Percentiles rank a stretch among this genome's conserved stretches.
Evolutionary conservation across 2,113 vertebrate species (phyloP).

Genomic region (Hydrochoerus hydrochaeris): DNA sequence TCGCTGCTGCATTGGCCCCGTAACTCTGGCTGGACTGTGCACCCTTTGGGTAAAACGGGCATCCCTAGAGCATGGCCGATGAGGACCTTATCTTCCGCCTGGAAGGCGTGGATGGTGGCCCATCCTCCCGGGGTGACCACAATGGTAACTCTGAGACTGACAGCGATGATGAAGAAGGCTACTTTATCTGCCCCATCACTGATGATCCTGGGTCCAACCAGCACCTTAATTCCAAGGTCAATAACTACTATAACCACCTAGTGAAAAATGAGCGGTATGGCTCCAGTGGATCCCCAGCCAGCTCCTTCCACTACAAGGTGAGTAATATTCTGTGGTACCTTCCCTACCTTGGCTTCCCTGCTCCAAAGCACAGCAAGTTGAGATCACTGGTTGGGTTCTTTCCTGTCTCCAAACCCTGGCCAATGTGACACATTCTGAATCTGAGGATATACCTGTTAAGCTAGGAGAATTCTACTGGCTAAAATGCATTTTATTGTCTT

Average conservation of each 20-base stretch:
- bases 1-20: neutral
- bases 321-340: conserved; percentile 43
- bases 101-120: conserved; percentile 91
- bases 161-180: conserved; percentile 91
- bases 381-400: neutral
- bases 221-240: conserved; percentile 82
- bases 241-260: conserved; percentile 86
- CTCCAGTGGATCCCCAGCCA: conserved; percentile 89
- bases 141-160: conserved; percentile 83
- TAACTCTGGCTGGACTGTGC: conserved; percentile 74
- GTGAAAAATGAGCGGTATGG: conserved; percentile 83
- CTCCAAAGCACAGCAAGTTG: accelerated
- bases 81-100: conserved; percentile 98
- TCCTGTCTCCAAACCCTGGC: neutral
- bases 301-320: conserved; percentile 91
- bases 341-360: accelerated
- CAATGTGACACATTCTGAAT: neutral
- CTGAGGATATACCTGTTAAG: neutral
- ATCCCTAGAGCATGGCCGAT: conserved; percentile 89
- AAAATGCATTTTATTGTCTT: neutral
- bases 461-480: neutral
- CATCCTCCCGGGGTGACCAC: conserved; percentile 44
- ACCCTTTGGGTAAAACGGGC: conserved; percentile 26
- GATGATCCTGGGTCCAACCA: conserved; percentile 88
- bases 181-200: conserved; percentile 93